phyloP scores from a whole-genome alignment of 1,140 invertebrate species.

The Pseudomyrmex sp. region DNA sequence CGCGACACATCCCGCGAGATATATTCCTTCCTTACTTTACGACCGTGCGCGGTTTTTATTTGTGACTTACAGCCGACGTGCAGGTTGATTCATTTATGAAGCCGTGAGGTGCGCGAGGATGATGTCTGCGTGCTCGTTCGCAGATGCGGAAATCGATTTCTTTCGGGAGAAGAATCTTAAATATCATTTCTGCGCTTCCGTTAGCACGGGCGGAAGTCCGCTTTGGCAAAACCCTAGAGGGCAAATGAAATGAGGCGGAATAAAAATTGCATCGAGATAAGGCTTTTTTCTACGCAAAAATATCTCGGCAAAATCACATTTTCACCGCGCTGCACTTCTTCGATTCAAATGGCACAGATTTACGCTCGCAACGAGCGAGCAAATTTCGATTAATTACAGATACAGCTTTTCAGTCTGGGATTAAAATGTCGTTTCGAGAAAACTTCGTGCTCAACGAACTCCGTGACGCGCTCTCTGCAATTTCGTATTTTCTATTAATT shows the following conservation, averaged over 20 bases:
- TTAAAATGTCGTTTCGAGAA: neutral
- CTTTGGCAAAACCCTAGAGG: neutral
- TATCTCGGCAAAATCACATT: slow-evolving; percentile 34
- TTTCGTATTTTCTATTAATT: slow-evolving; percentile 13
- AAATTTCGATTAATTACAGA: neutral
- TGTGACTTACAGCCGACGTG: slow-evolving; percentile 56
- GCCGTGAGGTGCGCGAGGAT: slow-evolving; percentile 19
- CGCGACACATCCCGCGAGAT: slow-evolving; percentile 35
- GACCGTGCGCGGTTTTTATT: slow-evolving; percentile 60
- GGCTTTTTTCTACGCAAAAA: slow-evolving; percentile 6
- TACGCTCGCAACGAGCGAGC: slow-evolving; percentile 4
- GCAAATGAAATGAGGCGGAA: slow-evolving; percentile 29
- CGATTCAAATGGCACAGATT: slow-evolving; percentile 21
- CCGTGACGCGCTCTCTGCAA: neutral
- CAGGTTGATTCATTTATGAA: slow-evolving; percentile 69
- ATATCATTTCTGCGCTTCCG: slow-evolving; percentile 61
- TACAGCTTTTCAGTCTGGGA: neutral
- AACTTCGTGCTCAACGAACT: neutral
- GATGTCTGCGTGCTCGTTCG: slow-evolving; percentile 51
- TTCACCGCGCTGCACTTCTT: neutral
- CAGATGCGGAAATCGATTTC: slow-evolving; percentile 68
- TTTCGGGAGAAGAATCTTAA: slow-evolving; percentile 53
- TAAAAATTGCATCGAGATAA: slow-evolving; percentile 43
- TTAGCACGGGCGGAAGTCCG: slow-evolving; percentile 3
- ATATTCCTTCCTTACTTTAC: slow-evolving; percentile 40